These are phyloP conservation scores for Cathartes aura DNA, from an alignment of 2,113 vertebrate genomes.

Conservation along the genomic window DNA sequence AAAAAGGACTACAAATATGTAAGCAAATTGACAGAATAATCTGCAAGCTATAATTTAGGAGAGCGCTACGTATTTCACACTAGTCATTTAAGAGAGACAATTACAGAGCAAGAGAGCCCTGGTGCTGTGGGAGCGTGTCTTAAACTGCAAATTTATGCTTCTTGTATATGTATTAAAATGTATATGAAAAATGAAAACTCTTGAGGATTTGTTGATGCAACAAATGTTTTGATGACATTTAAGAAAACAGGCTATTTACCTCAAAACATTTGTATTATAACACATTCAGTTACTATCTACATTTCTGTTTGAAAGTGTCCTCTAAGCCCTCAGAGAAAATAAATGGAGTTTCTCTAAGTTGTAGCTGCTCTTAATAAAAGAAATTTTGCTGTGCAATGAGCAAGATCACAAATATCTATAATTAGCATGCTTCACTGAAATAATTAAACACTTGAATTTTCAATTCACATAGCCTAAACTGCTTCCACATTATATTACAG, in stretches of 20 bases:
- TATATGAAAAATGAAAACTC: background rate
- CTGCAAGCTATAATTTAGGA: background rate
- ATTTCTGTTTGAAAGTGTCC: background rate
- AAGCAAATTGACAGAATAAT: background rate
- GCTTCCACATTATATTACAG: background rate
- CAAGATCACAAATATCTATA: background rate
- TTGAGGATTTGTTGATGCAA: constrained; percentile 9
- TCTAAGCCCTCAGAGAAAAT: constrained; percentile 4
- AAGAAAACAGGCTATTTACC: constrained; percentile 22
- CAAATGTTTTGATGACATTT: constrained; percentile 35
- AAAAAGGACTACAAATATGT: background rate
- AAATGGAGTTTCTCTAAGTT: constrained; percentile 31
- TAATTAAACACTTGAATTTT: constrained; percentile 5
- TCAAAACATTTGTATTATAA: constrained; percentile 21
- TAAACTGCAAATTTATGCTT: background rate
- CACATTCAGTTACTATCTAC: background rate
- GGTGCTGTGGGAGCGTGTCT: background rate
- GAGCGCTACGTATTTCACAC: background rate
- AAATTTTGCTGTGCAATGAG: background rate
- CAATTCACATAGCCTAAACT: background rate
- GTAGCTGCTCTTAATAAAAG: background rate
- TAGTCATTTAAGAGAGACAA: background rate
- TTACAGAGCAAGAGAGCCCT: background rate
- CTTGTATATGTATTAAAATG: background rate
- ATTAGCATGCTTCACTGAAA: background rate